Evolutionary conservation across 2,797 vertebrate genomes (phyloP), one percentile per base, ranked within the genome.

Genomic region (Vultur gryphus): DNA sequence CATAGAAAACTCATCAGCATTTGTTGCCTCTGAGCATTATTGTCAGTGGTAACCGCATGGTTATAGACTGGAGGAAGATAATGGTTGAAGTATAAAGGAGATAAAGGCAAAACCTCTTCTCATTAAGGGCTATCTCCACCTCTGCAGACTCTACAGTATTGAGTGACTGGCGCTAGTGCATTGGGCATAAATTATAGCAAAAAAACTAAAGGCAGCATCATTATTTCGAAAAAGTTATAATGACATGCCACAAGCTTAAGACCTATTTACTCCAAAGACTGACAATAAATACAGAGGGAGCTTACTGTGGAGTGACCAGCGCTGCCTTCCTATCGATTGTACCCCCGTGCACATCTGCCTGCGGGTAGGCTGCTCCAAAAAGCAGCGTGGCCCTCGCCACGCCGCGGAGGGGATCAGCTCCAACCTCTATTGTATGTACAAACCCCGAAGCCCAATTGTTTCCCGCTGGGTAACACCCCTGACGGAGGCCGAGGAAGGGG

Each of bases 81-180:
- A 99, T 99, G 98, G 98, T 98, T 98, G 98, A 98, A 99, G 98
- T 98, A 99, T 98, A 98, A 99, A 99, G 98, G 98, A 99, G 99
- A 99, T 99, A 99, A 99, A 99, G 98, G 98, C 98, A 93, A 98
- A 98, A 98, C 98, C 98, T 99, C 99, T 99, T 99, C 99, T 99
- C 99, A 99, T 99, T 99, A 99, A 99, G 99, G 99, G 98, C 99
- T 99, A 99, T 99, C 99, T 99, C 97, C 98, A 98, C 98, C 99
- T 98, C 98, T 98, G 98, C 99, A 99, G 99, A 98, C 99, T 97
- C 98, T 98, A 98, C 97, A 98, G 98, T 99, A 99, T 98, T 98
- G 98, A 99, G 98, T 98, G 99, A 97, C 98, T 98, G 96, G 97
- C 87, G 97, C 98, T 98, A 97, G 97, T 96, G 98, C 97, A 97